phyloP scores from a whole-genome alignment of 2,888 invertebrate species.

The Laothoe populi region DNA sequence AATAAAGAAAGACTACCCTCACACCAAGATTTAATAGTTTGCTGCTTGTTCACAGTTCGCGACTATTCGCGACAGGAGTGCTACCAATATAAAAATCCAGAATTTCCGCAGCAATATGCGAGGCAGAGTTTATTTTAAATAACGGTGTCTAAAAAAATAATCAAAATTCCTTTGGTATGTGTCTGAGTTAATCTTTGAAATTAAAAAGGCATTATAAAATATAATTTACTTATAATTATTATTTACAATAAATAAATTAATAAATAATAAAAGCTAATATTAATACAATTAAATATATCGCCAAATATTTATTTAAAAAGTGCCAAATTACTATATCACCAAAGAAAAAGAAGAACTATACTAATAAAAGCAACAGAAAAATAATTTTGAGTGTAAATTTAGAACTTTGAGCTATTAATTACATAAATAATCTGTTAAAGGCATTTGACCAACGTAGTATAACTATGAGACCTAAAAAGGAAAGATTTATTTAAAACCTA shows the following conservation, averaged over 20 bases:
- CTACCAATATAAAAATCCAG: no score
- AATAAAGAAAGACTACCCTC: no score
- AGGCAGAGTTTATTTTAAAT: no score
- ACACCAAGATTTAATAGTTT: no score
- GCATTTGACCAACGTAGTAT: not conserved
- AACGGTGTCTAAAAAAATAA: no score
- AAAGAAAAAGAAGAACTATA: not conserved
- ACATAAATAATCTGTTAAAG: not conserved
- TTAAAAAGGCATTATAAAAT: not conserved
- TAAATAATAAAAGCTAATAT: slow-evolving; percentile 5
- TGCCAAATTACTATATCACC: not conserved
- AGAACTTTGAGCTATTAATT: not conserved
- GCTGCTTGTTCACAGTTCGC: no score
- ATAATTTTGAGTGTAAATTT: not conserved
- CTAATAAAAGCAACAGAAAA: not conserved
- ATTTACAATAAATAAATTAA: slow-evolving; percentile 23
- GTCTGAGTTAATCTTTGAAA: not conserved
- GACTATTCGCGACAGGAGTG: no score
- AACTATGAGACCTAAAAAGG: not conserved
- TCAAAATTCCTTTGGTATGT: no score
- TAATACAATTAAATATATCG: not conserved
- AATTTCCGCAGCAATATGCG: no score
- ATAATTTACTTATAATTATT: slow-evolving; percentile 25
- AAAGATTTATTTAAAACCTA: no score
- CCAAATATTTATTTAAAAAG: not conserved